These are phyloP conservation scores for Andrena dorsata DNA, from an alignment of 2,888 invertebrate species.

Conservation along the genomic window DNA sequence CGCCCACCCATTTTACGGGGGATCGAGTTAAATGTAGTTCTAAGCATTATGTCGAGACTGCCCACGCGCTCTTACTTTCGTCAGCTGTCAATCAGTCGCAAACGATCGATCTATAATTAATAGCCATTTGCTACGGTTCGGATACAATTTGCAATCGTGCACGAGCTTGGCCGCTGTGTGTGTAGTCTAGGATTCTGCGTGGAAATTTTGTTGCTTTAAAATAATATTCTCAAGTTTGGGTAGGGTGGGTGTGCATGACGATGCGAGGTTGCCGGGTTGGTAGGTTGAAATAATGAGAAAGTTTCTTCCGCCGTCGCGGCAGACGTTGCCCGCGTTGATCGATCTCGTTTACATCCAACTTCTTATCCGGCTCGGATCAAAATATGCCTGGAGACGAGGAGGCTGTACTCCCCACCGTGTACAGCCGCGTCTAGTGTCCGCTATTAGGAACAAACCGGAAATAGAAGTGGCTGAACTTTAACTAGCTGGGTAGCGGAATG, in stretches of 20 bases:
- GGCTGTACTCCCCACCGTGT: constrained; percentile 10
- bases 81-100: constrained; percentile 10
- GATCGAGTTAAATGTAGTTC: constrained; percentile 79
- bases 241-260: too few species aligned
- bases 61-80: neutral
- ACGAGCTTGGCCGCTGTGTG: neutral
- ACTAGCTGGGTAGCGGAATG: constrained; percentile 76
- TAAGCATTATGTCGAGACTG: constrained; percentile 70
- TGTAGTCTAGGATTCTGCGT: neutral
- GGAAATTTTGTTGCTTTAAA: too few species aligned
- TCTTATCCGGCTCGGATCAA: constrained; percentile 27
- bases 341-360: constrained; percentile 20
- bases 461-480: constrained; percentile 81
- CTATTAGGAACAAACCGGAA: constrained; percentile 79
- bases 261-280: too few species aligned
- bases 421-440: constrained; percentile 54
- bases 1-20: constrained; percentile 76
- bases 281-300: too few species aligned
- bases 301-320: neutral
- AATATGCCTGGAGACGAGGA: constrained; percentile 13
- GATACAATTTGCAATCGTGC: neutral
- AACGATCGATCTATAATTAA: constrained; percentile 31
- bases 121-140: neutral
- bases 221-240: too few species aligned
- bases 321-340: constrained; percentile 6